phyloP scores from a whole-genome alignment of 2,888 invertebrate species.

The Venustoraphidia nigricollis region DNA sequence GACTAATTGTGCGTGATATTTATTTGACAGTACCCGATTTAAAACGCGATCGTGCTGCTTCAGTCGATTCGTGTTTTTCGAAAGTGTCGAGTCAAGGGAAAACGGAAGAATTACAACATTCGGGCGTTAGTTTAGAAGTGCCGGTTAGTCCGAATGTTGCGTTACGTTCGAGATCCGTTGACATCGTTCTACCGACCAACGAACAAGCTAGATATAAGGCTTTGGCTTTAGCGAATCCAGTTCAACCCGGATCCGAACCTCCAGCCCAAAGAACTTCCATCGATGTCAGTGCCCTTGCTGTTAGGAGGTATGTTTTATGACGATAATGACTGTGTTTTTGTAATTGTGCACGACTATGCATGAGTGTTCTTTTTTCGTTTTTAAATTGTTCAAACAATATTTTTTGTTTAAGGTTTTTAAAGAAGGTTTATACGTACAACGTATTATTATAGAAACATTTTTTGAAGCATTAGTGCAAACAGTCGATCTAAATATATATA shows the following conservation, averaged over 20 bases:
- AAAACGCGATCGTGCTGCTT: constrained; percentile 71
- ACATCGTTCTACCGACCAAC: constrained; percentile 74
- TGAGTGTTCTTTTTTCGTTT: too few species aligned
- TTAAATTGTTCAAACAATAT: too few species aligned
- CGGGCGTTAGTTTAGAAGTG: constrained; percentile 46
- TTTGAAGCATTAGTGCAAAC: too few species aligned
- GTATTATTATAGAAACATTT: too few species aligned
- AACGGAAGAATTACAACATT: constrained; percentile 52
- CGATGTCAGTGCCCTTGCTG: constrained; percentile 12
- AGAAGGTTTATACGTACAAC: too few species aligned
- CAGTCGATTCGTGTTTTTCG: constrained; percentile 75
- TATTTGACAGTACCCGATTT: constrained; percentile 70
- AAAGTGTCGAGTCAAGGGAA: constrained; percentile 50
- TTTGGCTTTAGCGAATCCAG: constrained; percentile 36
- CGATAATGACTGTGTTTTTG: too few species aligned
- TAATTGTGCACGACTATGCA: too few species aligned
- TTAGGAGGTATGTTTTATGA: constrained; percentile 27
- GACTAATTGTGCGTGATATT: constrained; percentile 47
- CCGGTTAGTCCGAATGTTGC: constrained; percentile 47
- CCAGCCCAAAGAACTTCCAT: constrained; percentile 7
- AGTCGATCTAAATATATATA: too few species aligned
- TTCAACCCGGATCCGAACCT: constrained; percentile 14
- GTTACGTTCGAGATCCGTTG: constrained; percentile 67
- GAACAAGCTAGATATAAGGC: constrained; percentile 76
- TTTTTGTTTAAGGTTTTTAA: too few species aligned